Evolutionary conservation across 2,113 vertebrate genomes (phyloP), one percentile per base, ranked within the genome.

Genomic region (Ornithorhynchus anatinus): DNA sequence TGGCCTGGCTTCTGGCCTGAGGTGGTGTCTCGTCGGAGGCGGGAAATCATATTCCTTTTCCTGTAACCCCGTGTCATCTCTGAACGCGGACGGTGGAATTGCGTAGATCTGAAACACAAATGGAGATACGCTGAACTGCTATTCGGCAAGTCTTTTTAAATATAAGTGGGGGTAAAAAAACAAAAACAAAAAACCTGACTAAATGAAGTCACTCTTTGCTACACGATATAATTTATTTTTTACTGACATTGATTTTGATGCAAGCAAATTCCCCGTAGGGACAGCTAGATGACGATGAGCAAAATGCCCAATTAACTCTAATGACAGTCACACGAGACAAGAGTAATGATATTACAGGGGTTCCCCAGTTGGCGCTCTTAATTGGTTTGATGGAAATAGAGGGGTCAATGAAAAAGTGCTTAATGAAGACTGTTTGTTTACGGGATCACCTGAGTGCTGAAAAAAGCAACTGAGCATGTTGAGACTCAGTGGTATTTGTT

Each of bases 31-130:
- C 52, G 91, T 62, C 1, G 96, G 89, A 88, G 95, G 90, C 0
- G 95, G 95, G 77, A 96, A 96, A 59, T 97, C 96, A 36, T 96
- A 95, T 20, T 92, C 86, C 6, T 95, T 93, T 77, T 96, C 96
- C 69, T 94, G 85, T 54, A 89, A 74, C 20, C 68, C 76, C 25
- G 73, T 75, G 31, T 92, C 92, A 29, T 94, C 88, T 80, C 86
- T 86, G 89, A 71, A 79, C 43, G 87, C 81, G 72, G 88, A 69
- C 3, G 95, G 92, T 13, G 95, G 93, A 10, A 88, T 77, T 8
- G 94, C 90, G 82, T 95, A 96, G 15, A 96, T 82, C 98, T 99
- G 90, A 16, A 90, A 62, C 32, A 73, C 8, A 75, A 32, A 77
- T 37, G 40, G 20, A 44, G 35, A 19, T 22, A 29, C 37, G 35